phyloP scores from a whole-genome alignment of 2,797 vertebrate species.

The Neopelma chrysocephalum region DNA sequence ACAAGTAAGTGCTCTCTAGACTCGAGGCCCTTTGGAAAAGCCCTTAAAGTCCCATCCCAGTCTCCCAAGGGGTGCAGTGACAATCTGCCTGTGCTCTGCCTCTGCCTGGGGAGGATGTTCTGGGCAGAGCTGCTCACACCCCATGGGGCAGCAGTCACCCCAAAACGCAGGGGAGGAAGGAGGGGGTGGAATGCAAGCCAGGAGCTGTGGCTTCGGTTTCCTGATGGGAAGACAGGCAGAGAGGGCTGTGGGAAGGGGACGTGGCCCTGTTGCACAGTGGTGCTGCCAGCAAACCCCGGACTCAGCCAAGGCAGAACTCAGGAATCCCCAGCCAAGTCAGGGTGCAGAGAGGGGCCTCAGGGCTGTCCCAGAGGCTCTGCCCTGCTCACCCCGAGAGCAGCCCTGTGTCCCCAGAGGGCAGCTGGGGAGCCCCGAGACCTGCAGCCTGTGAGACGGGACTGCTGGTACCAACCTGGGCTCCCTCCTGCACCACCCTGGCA shows the following conservation, averaged over 20 bases:
- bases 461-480: fast-evolving
- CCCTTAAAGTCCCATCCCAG: background rate
- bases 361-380: background rate
- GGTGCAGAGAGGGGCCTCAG: background rate
- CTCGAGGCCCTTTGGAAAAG: background rate
- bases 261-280: background rate
- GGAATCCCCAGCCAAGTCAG: background rate
- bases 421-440: background rate
- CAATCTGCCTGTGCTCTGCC: background rate
- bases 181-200: background rate
- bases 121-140: background rate
- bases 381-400: background rate
- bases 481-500: background rate
- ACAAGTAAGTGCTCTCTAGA: background rate
- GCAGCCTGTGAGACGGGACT: fast-evolving
- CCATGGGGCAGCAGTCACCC: background rate
- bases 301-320: fast-evolving
- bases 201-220: background rate
- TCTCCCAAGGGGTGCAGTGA: background rate
- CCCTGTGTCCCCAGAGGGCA: fast-evolving
- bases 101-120: conserved; percentile 20
- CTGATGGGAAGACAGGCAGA: background rate
- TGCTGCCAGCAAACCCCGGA: background rate
- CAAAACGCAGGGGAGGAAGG: background rate
- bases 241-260: background rate